These are phyloP conservation scores for Macaca mulatta DNA, from an alignment of 2,113 vertebrate genomes.

Conservation along the genomic window DNA sequence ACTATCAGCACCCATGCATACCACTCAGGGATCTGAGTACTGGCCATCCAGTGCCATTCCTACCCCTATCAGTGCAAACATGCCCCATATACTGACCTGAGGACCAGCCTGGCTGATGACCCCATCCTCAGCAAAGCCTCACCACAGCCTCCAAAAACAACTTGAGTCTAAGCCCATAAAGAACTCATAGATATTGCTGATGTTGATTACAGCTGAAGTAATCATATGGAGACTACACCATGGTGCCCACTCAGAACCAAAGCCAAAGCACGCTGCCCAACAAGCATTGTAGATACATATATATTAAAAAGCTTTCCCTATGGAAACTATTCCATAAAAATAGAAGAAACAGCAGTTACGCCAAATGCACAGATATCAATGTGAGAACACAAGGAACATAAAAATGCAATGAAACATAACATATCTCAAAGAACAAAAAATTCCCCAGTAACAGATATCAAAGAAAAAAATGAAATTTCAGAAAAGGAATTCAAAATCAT, in stretches of 20 bases:
- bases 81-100: not conserved
- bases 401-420: not conserved
- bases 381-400: not conserved
- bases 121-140: not conserved
- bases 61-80: not conserved
- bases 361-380: not conserved
- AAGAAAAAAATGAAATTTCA: not conserved
- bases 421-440: not conserved
- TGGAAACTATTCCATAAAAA: not conserved
- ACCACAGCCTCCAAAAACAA: not conserved
- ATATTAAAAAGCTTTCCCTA: not conserved
- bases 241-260: not conserved
- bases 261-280: not conserved
- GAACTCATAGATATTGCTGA: not conserved
- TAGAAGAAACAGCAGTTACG: not conserved
- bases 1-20: not conserved
- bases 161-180: not conserved
- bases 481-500: not conserved
- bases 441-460: not conserved
- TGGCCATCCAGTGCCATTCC: not conserved
- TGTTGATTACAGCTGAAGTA: not conserved
- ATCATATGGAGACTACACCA: not conserved
- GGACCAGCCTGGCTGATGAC: not conserved
- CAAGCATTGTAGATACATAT: not conserved
- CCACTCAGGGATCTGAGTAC: not conserved